Percentiles rank a stretch among this genome's conserved stretches.
Evolutionary conservation across 2,888 invertebrate species (phyloP).

Genomic region (Nomada hirtipes): DNA sequence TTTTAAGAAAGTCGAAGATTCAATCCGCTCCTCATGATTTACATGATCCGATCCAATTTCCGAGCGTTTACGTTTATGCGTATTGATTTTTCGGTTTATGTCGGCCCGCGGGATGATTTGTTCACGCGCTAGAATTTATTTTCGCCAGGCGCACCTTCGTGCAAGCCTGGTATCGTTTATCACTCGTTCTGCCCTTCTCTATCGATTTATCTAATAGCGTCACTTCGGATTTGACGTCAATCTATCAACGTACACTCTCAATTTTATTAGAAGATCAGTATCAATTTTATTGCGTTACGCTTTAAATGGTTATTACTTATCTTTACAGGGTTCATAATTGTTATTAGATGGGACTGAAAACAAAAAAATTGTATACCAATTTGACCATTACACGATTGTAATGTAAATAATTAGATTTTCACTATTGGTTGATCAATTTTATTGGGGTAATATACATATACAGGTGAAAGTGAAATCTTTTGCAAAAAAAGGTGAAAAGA

Average conservation of each 20-base stretch:
- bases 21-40: slow-evolving; percentile 43
- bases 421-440: background rate
- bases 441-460: too few species aligned
- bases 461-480: too few species aligned
- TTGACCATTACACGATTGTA: background rate
- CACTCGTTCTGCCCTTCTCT: background rate
- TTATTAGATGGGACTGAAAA: too few species aligned
- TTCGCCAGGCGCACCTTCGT: slow-evolving; percentile 16
- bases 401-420: slow-evolving; percentile 45
- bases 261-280: too few species aligned
- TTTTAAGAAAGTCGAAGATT: slow-evolving; percentile 61
- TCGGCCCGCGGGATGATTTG: slow-evolving; percentile 27
- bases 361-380: too few species aligned
- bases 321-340: too few species aligned
- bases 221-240: background rate
- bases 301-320: too few species aligned
- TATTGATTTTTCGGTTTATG: slow-evolving; percentile 54
- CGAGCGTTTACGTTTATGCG: slow-evolving; percentile 38
- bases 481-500: slow-evolving; percentile 11
- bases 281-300: too few species aligned
- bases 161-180: background rate
- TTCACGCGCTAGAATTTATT: slow-evolving; percentile 29
- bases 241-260: too few species aligned
- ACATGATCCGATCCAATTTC: slow-evolving; percentile 47
- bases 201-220: background rate